Base-by-base conservation (phyloP, 1,140 invertebrate genomes). In the Lepidostoma basale region DNA sequence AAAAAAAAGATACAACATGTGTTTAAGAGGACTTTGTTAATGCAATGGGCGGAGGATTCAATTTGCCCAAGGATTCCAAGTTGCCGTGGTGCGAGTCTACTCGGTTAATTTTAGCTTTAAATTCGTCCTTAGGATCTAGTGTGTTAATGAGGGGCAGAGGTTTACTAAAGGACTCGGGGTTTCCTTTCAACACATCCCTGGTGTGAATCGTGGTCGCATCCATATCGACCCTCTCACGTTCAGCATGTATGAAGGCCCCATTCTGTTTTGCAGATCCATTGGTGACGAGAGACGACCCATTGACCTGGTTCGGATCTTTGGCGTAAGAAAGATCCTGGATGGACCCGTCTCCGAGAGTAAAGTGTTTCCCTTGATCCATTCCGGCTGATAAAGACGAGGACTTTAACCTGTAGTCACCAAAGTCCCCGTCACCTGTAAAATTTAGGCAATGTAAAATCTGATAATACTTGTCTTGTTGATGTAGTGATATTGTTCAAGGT, bases 81-180 rank as follows among this genome's bases (percentile, higher is more conserved):
- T 77, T 82, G 54, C 76, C 77, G 64, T 82, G 82, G 64, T 83
- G 81, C 0, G 80, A 83, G 56, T 82, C 81, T 36, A 83, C 82
- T 52, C 81, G 76, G 33, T 82, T 83, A 70, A 83, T 82, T 44
- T 83, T 83, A 1, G 82, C 82, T 69, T 83, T 83, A 1, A 81
- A 73, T 2, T 82, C 81, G 12, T 82, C 77, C 26, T 69, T 45
- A 0, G 71, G 70, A 14, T 73, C 72, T 6, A 56, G 36, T 3
- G 60, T 14, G 20, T 73, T 67, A n/a, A n/a, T n/a, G 16, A 73
- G 26, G 5, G 67, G 71, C 1, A 45, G 64, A 28, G 54, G 42
- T 66, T 66, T 67, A 3, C 14, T 26, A 16, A 67, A 28, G 20
- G 67, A 39, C 28, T 62, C 20, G 8, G 28, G 22, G 39, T 58